Conservation (phyloP, 1,140 invertebrate genomes). For the Leptonema lineaticorne region DNA sequence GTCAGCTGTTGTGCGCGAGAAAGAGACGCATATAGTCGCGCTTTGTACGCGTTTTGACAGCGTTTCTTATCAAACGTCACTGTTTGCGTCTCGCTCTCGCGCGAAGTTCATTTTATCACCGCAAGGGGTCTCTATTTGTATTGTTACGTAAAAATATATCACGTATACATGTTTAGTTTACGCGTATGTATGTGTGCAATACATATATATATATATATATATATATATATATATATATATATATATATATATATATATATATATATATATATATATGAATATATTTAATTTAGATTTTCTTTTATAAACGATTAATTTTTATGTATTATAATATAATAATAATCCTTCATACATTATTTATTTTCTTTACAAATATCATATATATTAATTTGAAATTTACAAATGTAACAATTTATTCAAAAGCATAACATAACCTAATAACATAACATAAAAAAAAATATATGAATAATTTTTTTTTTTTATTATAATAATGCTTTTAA, state of each 20-base stretch:
- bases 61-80: background rate
- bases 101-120: slow-evolving; percentile 1
- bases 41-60: slow-evolving; percentile 1
- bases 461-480: no score
- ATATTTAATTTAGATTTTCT: background rate
- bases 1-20: slow-evolving; percentile 36
- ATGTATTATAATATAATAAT: no score
- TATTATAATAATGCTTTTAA: no score
- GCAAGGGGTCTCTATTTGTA: slow-evolving; percentile 7
- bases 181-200: background rate
- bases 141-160: no score
- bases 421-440: no score
- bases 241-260: background rate
- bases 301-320: no score
- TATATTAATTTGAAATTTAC: no score
- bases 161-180: background rate
- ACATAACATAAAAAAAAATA: no score
- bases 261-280: background rate
- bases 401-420: no score
- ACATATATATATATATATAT: background rate
- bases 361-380: no score
- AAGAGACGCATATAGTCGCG: background rate
- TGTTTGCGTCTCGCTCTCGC: background rate
- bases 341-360: no score
- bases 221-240: background rate